These are phyloP conservation scores for Luidia sarsii DNA, from an alignment of 53 echinoderm and acorn worm genomes.

Conservation along the genomic window DNA sequence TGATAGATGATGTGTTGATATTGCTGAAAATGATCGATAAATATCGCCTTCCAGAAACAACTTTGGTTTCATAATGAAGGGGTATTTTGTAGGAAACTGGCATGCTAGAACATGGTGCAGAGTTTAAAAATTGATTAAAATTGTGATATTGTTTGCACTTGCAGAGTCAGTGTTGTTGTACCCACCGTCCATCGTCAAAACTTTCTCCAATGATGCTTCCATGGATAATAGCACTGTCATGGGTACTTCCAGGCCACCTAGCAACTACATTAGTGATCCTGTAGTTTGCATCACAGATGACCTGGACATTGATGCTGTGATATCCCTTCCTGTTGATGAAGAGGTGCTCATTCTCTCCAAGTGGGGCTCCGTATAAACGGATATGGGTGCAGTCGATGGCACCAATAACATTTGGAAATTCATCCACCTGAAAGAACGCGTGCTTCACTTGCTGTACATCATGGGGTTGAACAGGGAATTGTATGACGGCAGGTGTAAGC, in stretches of 20 bases:
- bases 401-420: conserved; percentile 18
- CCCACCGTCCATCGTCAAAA: conserved; percentile 14
- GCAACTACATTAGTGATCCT: conserved; percentile 45
- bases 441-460: not conserved
- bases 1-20: too few relatives aligned
- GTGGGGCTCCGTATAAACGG: conserved; percentile 1
- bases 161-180: not conserved
- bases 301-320: conserved; percentile 42
- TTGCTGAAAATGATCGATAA: too few relatives aligned
- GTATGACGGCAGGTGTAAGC: not conserved
- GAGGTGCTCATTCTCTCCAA: conserved; percentile 13
- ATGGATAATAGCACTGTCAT: conserved; percentile 24
- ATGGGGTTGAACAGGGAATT: not conserved
- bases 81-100: too few relatives aligned
- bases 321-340: conserved; percentile 32
- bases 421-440: not conserved
- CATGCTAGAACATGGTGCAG: too few relatives aligned
- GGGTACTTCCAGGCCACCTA: conserved; percentile 41
- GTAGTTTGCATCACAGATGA: conserved; percentile 21
- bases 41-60: too few relatives aligned
- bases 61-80: too few relatives aligned
- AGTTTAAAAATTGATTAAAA: too few relatives aligned
- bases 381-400: conserved; percentile 22
- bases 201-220: not conserved
- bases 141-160: too few relatives aligned